Evolutionary conservation across 2,113 vertebrate species (phyloP), one percentile per base, ranked within the genome.

Genomic region (Vidua macroura): DNA sequence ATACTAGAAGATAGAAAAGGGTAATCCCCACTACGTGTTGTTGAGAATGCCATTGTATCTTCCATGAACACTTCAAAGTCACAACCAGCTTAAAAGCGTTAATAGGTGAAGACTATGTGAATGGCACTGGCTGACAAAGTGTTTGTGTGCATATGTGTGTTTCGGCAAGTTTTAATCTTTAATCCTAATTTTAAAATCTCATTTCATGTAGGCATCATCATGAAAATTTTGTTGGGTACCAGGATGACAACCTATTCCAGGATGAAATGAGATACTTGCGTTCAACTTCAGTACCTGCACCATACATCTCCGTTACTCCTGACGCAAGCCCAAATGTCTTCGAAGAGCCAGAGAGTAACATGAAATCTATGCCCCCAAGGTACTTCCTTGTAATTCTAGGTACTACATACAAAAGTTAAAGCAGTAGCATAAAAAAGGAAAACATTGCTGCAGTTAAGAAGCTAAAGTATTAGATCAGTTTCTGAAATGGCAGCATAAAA

Each of bases 311-410:
- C 1, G 99, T 99, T 87, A 99, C 99, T 66, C 99, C 99, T 28
- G 99, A 99, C 62, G 99, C 99, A 72, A 99, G 99, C 94, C 99
- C 99, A 62, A 99, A 99, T 93, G 99, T 99, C 70, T 99, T 99
- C 94, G 99, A 99, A 96, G 99, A 99, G 85, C 99, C 99, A 68
- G 99, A 99, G 92, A 99, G 98, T 96, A 99, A 99, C 97, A 99
- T 99, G 99, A 99, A 99, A 92, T 99, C 99, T 48, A 99, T 99
- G 99, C 99, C 99, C 48, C 99, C 98, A 72, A 99, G 99, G 99
- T 99, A 98, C 72, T 87, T 94, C 52, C 81, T n/a, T 95, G 80
- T 55, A 85, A 33, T 76, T 88, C 27, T 94, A 74, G 53, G 25
- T 67, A 8, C 55, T 83, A 28, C 11, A 4, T 49, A 18, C 3